phyloP scores from a whole-genome alignment of 2,797 vertebrate species.

The Sebastes oblongus region DNA sequence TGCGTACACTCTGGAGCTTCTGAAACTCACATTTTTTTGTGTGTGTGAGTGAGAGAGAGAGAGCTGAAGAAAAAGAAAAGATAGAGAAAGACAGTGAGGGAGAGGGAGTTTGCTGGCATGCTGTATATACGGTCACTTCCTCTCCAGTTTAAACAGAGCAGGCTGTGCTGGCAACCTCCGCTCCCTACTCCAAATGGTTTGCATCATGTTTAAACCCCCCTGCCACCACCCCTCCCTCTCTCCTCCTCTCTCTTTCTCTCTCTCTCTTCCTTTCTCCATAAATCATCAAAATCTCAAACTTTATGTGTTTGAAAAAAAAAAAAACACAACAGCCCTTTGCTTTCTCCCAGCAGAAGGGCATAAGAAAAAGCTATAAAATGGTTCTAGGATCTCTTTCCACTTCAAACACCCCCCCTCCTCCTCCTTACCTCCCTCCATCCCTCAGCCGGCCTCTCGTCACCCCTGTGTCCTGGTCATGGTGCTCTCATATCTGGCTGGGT shows the following conservation, averaged over 20 bases:
- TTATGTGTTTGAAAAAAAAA: slow-evolving; percentile 78
- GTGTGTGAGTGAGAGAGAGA: slow-evolving; percentile 25
- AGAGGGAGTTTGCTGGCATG: slow-evolving; percentile 91
- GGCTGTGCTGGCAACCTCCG: slow-evolving; percentile 98
- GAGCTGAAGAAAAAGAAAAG: slow-evolving; percentile 59
- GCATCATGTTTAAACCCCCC: slow-evolving; percentile 97
- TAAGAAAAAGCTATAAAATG: slow-evolving; percentile 77
- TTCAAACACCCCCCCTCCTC: slow-evolving; percentile 47
- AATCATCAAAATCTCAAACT: slow-evolving; percentile 86
- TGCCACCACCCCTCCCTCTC: slow-evolving; percentile 79
- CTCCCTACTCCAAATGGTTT: slow-evolving; percentile 98
- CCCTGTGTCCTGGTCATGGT: slow-evolving; percentile 54
- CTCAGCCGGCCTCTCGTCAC: slow-evolving; percentile 48
- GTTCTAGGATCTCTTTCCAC: slow-evolving; percentile 72
- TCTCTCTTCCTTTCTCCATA: slow-evolving; percentile 84
- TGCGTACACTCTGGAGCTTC: slow-evolving; percentile 44
- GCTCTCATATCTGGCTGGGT: slow-evolving; percentile 58
- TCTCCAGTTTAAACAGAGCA: slow-evolving; percentile 99
- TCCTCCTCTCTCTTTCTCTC: slow-evolving; percentile 66
- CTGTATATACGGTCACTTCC: slow-evolving; percentile 99
- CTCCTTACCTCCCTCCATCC: slow-evolving; percentile 25
- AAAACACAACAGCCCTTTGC: slow-evolving; percentile 50
- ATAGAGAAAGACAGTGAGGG: slow-evolving; percentile 72
- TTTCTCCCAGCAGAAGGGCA: slow-evolving; percentile 71
- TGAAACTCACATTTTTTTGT: slow-evolving; percentile 34